Base-by-base conservation (phyloP, 2,888 invertebrate genomes). In the Drosophila tanythrix region DNA sequence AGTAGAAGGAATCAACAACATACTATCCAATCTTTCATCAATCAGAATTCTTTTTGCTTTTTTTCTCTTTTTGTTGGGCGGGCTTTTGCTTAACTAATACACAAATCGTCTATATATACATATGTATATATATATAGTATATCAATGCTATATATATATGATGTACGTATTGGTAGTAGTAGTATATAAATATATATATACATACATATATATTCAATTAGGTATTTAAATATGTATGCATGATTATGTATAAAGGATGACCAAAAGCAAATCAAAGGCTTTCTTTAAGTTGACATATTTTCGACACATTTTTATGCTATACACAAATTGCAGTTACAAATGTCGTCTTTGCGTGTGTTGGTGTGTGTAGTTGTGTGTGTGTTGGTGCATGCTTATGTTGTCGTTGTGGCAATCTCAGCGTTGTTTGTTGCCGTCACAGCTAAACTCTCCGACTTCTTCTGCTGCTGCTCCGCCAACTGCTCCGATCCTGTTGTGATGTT, bases 51-150 rank as follows among this genome's bases (percentile, higher is more conserved):
- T 53, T 64, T 68, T 80, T 74, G n/a, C 55, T 67, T 70, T 55
- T 69, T 72, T 33, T 60, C 3, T 67, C 60, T 73, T 63, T 65
- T 66, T 76, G 81, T 84, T 91, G 91, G 90, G 88, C 90, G 88
- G 90, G 85, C 77, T 73, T 71, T 70, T 75, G 81, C 78, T 73
- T 81, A 66, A 70, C 82, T 86, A 88, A 91, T 90, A 91, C 90
- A 88, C 86, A 91, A 89, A 80, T 83, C 63, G 65, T 80, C 79
- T 82, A 77, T 88, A 76, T 79, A 65, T 82, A 83, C 77, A 81
- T 83, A 78, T 71, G 57, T 76, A 51, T 68, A 60, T 56, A 43
- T 80, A 56, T 71, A 63, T 67, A 57, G 25, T 43, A 65, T 57
- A 67, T 56, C 35, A 55, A 61, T 48, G 38, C 33, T 62, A 51